Evolutionary conservation across 2,797 vertebrate species (phyloP).

Genomic region (Tapirus indicus): DNA sequence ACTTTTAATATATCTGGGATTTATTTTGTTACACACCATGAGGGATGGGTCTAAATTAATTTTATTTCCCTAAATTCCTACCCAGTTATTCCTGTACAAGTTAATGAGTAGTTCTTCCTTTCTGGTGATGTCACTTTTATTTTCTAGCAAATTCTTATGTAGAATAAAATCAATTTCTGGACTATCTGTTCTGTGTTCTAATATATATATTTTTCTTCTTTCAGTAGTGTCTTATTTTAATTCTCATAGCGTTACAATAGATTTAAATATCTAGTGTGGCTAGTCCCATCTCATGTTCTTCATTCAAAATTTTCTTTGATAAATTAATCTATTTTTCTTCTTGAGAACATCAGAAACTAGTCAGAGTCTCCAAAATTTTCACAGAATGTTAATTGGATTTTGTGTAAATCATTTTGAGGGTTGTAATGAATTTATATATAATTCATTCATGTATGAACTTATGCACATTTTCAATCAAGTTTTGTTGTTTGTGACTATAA

Average conservation of each 20-base stretch:
- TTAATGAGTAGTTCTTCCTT: not conserved
- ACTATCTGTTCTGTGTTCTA: not conserved
- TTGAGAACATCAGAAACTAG: constrained; percentile 9
- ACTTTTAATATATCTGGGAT: constrained; percentile 16
- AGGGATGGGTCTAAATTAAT: not conserved
- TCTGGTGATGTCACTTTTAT: not conserved
- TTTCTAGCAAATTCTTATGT: not conserved
- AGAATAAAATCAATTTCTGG: not conserved
- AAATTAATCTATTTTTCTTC: not conserved
- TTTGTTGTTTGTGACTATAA: constrained; percentile 9
- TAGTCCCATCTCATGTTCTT: not conserved
- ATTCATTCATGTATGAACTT: not conserved
- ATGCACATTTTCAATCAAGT: constrained; percentile 23
- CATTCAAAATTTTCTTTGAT: not conserved
- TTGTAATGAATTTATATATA: constrained; percentile 11
- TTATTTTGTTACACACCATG: not conserved
- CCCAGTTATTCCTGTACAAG: not conserved
- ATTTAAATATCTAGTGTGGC: not conserved
- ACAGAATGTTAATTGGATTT: constrained; percentile 26
- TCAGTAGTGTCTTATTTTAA: not conserved
- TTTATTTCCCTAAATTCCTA: constrained; percentile 13
- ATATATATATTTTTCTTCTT: no score
- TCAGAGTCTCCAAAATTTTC: constrained; percentile 45
- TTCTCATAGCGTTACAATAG: not conserved
- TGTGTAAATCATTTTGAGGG: not conserved